Conservation (phyloP, 2,888 invertebrate species). For the Noctua pronuba region DNA sequence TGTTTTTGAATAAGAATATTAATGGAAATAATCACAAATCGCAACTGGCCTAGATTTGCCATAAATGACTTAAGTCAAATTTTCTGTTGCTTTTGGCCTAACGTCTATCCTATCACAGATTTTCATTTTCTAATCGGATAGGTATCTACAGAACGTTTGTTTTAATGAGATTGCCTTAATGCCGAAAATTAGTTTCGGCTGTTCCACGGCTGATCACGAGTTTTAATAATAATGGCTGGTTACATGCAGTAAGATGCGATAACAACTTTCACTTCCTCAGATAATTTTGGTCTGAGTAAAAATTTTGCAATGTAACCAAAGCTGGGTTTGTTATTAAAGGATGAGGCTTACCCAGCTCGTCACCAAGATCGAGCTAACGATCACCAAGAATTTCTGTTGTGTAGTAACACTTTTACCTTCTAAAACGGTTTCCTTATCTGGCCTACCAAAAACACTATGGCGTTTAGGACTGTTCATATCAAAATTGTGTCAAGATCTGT, state of each 20-base stretch:
- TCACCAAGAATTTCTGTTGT: conserved; percentile 2
- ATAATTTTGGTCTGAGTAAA: not conserved
- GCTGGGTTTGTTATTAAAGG: not conserved
- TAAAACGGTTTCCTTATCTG: conserved; percentile 54
- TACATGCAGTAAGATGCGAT: conserved; percentile 27
- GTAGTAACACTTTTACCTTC: conserved; percentile 28
- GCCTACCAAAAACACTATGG: conserved; percentile 63
- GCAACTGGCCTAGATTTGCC: not conserved
- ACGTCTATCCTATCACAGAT: not conserved
- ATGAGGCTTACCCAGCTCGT: not conserved
- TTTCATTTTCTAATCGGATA: conserved; percentile 7
- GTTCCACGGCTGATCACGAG: conserved; percentile 19
- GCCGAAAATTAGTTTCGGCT: conserved; percentile 16
- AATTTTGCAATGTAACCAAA: conserved; percentile 6
- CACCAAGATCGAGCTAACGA: not conserved
- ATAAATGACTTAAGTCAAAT: not conserved
- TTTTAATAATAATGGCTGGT: conserved; percentile 23
- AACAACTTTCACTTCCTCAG: conserved; percentile 55
- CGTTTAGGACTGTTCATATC: conserved; percentile 79
- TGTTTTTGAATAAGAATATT: conserved; percentile 25
- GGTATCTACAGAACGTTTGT: not conserved
- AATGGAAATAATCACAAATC: conserved; percentile 19
- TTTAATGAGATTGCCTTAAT: not conserved
- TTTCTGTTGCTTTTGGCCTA: not conserved
- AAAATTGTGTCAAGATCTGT: conserved; percentile 87